phyloP scores from a whole-genome alignment of 2,113 vertebrate species.

The Herpetotheres cachinnans region DNA sequence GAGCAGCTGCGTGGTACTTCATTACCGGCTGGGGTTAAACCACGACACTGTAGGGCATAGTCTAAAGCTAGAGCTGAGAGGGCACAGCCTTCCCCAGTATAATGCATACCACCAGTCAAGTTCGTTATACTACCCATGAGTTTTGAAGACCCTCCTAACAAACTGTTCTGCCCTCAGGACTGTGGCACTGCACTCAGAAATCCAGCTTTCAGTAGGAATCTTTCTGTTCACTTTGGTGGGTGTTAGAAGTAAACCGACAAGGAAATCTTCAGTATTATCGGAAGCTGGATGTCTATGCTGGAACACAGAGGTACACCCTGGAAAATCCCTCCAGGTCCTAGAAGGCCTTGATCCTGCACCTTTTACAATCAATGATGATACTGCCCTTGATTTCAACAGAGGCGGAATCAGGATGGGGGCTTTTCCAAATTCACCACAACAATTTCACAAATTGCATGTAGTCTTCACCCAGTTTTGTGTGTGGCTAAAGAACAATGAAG shows the following conservation, averaged over 20 bases:
- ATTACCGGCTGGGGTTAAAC: too few relatives aligned
- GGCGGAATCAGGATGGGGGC: background rate
- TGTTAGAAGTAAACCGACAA: background rate
- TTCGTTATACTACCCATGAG: background rate
- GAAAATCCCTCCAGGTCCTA: background rate
- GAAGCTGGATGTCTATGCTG: background rate
- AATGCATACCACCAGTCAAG: background rate
- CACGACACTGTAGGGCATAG: background rate
- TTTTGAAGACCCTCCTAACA: background rate
- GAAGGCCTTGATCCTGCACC: background rate
- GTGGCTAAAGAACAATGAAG: background rate
- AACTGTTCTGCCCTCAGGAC: background rate
- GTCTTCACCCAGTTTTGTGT: background rate
- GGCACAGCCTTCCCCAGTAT: background rate
- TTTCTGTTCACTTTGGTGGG: background rate
- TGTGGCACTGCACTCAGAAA: background rate
- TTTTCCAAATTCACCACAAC: background rate
- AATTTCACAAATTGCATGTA: background rate
- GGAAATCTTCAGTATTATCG: background rate
- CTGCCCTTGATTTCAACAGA: background rate
- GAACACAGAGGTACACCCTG: background rate
- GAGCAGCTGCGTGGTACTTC: too few relatives aligned
- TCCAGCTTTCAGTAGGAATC: background rate
- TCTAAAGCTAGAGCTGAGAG: background rate
- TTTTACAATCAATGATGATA: background rate